phyloP scores from a whole-genome alignment of 1,140 invertebrate species.

The Calliopsis andreniformis region DNA sequence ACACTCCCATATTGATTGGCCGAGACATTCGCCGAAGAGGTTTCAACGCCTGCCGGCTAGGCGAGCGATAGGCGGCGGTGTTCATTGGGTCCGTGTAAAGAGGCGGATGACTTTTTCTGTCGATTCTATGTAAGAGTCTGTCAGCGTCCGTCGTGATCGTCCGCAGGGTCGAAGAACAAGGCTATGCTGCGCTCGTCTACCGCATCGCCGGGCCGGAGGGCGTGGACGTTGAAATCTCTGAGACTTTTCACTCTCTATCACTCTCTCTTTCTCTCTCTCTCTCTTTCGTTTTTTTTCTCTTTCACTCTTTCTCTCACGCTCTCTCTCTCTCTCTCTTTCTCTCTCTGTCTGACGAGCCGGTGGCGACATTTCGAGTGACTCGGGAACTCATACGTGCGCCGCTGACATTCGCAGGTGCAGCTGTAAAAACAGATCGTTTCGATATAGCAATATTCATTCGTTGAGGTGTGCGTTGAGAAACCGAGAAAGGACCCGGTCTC shows the following conservation, averaged over 20 bases:
- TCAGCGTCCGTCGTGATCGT: constrained; percentile 13
- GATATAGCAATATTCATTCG: constrained; percentile 29
- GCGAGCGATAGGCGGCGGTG: constrained; percentile 77
- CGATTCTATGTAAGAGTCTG: constrained; percentile 12
- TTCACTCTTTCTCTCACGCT: constrained; percentile 41
- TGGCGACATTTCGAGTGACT: constrained; percentile 43
- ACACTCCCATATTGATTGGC: constrained; percentile 32
- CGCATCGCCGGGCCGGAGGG: constrained; percentile 77
- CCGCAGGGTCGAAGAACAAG: constrained; percentile 31
- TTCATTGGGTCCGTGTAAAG: constrained; percentile 28
- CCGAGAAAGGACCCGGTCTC: constrained; percentile 12
- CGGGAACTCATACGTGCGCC: constrained; percentile 29
- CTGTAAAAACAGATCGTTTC: constrained; percentile 45
- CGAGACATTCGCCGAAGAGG: constrained; percentile 49
- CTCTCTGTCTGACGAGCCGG: constrained; percentile 24
- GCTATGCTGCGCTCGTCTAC: constrained; percentile 44
- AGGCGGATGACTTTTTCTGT: constrained; percentile 6
- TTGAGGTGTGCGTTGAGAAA: constrained; percentile 16
- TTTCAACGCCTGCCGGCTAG: constrained; percentile 76
- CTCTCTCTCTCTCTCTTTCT: constrained; percentile 40
- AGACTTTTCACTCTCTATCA: constrained; percentile 46
- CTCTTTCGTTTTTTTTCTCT: constrained; percentile 15
- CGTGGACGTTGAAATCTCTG: constrained; percentile 68
- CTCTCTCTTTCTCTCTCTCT: not conserved
- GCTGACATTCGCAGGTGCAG: constrained; percentile 49